Percentiles rank a stretch among this genome's conserved stretches.
Conservation (phyloP, 2,113 vertebrate species). For the Chaetodon auriga region DNA sequence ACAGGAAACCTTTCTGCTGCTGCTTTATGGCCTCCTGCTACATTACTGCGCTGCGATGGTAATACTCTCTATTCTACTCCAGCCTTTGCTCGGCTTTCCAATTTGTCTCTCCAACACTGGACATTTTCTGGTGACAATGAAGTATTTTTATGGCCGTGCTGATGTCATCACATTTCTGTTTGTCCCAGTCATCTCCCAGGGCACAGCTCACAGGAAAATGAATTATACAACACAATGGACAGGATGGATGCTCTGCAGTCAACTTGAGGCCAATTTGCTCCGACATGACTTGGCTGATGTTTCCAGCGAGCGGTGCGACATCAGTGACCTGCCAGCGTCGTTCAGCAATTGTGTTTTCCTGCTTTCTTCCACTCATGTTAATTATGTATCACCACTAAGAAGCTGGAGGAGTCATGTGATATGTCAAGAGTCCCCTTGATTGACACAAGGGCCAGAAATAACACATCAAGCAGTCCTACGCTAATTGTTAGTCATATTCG, state of each 20-base stretch:
- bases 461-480: slow-evolving; percentile 21
- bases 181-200: slow-evolving; percentile 60
- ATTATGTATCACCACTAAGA: slow-evolving; percentile 64
- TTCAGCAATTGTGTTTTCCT: slow-evolving; percentile 38
- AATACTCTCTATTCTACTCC: slow-evolving; percentile 68
- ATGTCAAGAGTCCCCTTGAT: slow-evolving; percentile 40
- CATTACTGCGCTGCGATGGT: slow-evolving; percentile 50
- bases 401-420: slow-evolving; percentile 23
- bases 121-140: slow-evolving; percentile 67
- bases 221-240: slow-evolving; percentile 71
- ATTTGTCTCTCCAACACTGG: slow-evolving; percentile 60
- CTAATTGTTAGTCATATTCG: slow-evolving; percentile 40
- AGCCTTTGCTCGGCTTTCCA: slow-evolving; percentile 55
- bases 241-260: slow-evolving; percentile 59
- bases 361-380: slow-evolving; percentile 43
- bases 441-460: slow-evolving; percentile 45
- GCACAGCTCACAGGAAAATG: slow-evolving; percentile 65
- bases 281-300: slow-evolving; percentile 62
- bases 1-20: slow-evolving; percentile 61
- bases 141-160: slow-evolving; percentile 70
- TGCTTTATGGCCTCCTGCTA: slow-evolving; percentile 67
- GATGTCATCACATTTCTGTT: slow-evolving; percentile 76
- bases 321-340: slow-evolving; percentile 34
- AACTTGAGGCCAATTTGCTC: slow-evolving; percentile 61
- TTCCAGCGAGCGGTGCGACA: slow-evolving; percentile 35